Base-by-base conservation (phyloP, 2,888 invertebrate species). In the Parelbella ahira region DNA sequence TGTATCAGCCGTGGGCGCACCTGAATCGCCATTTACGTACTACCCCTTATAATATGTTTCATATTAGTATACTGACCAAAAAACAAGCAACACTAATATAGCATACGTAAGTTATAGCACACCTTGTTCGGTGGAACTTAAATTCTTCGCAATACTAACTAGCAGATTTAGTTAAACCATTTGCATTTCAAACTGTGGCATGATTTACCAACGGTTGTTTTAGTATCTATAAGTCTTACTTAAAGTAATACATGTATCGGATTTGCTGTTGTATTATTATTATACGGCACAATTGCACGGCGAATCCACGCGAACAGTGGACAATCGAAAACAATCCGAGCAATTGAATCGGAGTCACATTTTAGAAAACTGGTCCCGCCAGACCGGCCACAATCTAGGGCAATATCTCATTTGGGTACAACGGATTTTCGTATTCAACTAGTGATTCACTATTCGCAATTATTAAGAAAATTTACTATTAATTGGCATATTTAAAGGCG, bases 1-100 rank as follows among this genome's bases (percentile, higher is more conserved):
- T 68, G 71, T 72, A 68, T 60, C 71, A 59, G 60, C 61, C 64
- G 83, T 82, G 62, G 83, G 83, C 63, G 71, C 65, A 77, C 73
- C 69, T 63, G 79, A 79, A 76, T 72, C 48, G 48, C 83, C 84
- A 69, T 81, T 72, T 82, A 68, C 56, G 83, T 64, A 63, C 63
- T 68, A 78, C 71, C 73, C 78, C 67, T 63, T 33, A 43, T 18
- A 50, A 52, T 59, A 41, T 44, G 61, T 54, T 51, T 54, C 39
- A 50, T 44, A 56, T 55, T 49, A 47, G 48, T 49, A 46, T 30
- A 34, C 27, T 41, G 41, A 42, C 34, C 41, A 42, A 21, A 13
- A 9, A 28, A 27, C 25, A 15, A 18, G 39, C 44, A 45, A 46
- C 44, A 50, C 47, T 48, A 50, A 47, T 36, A 41, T 32, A 30